Base-by-base conservation (phyloP, 2,113 vertebrate species). In the Corythornis vintsioides region DNA sequence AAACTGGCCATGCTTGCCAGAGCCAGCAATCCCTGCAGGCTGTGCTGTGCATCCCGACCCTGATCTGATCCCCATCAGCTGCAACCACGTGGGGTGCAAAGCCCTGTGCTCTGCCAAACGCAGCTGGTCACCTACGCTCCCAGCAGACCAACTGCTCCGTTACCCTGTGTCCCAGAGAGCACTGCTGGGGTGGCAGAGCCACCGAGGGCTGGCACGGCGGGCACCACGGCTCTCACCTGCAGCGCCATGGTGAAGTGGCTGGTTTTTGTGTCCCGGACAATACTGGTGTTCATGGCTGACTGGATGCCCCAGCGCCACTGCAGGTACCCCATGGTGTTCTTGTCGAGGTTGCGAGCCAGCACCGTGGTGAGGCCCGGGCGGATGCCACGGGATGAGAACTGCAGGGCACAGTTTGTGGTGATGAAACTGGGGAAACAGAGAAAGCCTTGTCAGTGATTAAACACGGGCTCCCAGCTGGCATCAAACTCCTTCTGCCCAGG, bases 311-410 rank as follows among this genome's bases (percentile, higher is more conserved):
- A 99, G 0, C 99, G 98, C 99, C 99, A 99, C 97, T 99, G 99
- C 72, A 99, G 71, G 94, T 99, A 99, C n/a, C 99, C 99, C 98
- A 99, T 99, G 0, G 99, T 99, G 97, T 99, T 99, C 97, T 98
- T 99, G 97, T 99, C 99, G 7, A 99, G 98, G 97, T 99, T 98
- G 19, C 99, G 98, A 2, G 99, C 99, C 38, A 99, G 95, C 61
- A 99, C 98, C 0, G 98, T 99, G 65, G 98, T 99, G 28, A 99
- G 83, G 55, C 98, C 98, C 0, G 99, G 99, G 38, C 98, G 98
- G 60, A 99, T 77, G 1, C 99, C 99, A 0, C 98, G 98, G 31
- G 99, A 99, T 0, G 99, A 99, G 86, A 99, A 99, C 98, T 99
- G 99, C 95, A 99, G 98, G 31, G 98, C 98, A 66, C 98, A 99